Percentiles rank a stretch among this genome's conserved stretches.
These are phyloP conservation scores for Aporrectodea caliginosa DNA, from an alignment of 1,140 invertebrate species.

Conservation along the genomic window DNA sequence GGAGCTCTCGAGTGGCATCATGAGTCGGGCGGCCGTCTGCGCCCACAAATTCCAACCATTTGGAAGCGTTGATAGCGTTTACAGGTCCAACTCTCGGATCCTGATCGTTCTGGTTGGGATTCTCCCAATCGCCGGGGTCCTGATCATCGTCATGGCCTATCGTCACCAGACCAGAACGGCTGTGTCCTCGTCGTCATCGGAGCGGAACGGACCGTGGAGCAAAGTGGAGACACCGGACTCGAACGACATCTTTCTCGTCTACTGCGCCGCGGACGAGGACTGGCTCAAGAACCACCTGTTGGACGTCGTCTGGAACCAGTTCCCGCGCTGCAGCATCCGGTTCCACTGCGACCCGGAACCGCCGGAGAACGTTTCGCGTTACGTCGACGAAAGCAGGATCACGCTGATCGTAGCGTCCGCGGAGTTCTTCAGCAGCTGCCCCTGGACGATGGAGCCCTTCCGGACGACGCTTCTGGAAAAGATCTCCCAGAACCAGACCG, in stretches of 20 bases:
- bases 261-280: background rate
- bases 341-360: background rate
- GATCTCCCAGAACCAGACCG: background rate
- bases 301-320: background rate
- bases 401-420: background rate
- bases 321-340: background rate
- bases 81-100: background rate
- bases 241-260: background rate
- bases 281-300: background rate
- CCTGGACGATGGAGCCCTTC: background rate
- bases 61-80: background rate
- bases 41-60: background rate
- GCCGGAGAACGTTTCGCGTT: background rate
- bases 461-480: background rate
- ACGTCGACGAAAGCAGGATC: background rate
- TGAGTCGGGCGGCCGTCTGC: background rate
- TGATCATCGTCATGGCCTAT: background rate
- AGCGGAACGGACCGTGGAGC: background rate
- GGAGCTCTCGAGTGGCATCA: background rate
- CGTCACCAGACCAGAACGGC: background rate
- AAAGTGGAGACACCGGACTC: background rate
- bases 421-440: background rate
- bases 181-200: background rate
- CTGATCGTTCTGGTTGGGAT: background rate
- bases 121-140: background rate